Evolutionary conservation across 2,797 vertebrate species (phyloP), one percentile per base, ranked within the genome.

Genomic region (Melanotaenia nigrans): DNA sequence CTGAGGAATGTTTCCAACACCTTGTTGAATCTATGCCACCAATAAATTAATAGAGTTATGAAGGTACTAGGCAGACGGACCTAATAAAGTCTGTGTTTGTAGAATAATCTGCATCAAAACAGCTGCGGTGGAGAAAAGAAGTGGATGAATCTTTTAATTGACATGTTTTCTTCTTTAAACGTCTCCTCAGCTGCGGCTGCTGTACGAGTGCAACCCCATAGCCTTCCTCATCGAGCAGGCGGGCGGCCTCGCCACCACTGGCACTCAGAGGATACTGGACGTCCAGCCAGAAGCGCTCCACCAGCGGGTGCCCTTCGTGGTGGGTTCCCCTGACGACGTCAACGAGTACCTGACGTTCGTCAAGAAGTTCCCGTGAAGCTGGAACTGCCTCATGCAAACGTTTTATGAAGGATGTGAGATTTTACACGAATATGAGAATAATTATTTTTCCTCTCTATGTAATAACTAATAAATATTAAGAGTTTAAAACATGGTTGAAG

Each of bases 161-260:
- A 45, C 42, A 0, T 38, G 28, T 35, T 47, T 51, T 22, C 49
- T 54, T 49, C 18, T 53, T 24, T 7, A 1, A 9, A 12, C 35
- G 63, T 70, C 9, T 33, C 61, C 62, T 8, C 42, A 99, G 97
- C 95, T 99, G 71, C 94, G 97, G 58, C 93, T 99, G 79, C 91
- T 99, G 81, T 99, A 99, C 0, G 97, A 99, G 83, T 98, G 98
- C 90, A 99, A 99, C 90, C 97, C 98, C 28, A 96, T 99, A 61
- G 96, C 97, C 67, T 99, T 96, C 91, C 94, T 99, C 82, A 93
- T 99, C 0, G 97, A 99, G 90, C 97, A 99, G 92, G 97, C 97
- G 0, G 97, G 97, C 0, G 98, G 97, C 13, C 24, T 95, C 2
- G 97, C 98, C 0, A 97, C 96, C 66, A 97, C 97, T 0, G 98